Evolutionary conservation across 2,797 vertebrate genomes (phyloP), one percentile per base, ranked within the genome.

Genomic region (Darevskia mixta): DNA sequence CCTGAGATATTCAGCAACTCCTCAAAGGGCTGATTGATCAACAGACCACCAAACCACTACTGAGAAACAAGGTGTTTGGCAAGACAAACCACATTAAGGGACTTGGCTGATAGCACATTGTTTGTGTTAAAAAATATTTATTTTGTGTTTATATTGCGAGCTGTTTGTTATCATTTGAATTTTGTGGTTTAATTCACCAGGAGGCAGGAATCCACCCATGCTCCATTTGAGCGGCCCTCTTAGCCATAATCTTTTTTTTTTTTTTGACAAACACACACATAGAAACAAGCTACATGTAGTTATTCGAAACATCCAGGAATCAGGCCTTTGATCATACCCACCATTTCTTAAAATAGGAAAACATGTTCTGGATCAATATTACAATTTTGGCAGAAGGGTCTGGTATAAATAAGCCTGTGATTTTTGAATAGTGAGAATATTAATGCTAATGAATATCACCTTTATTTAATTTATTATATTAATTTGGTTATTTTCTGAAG

Each of bases 361-460:
- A 61, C 49, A 79, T 27, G 11, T 58, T 55, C 18, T 83, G 20
- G 38, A 43, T 32, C 45, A 27, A 4, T 73, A 32, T 23, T 45
- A 25, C 66, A 76, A 43, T 75, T 81, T 69, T 69, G 61, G 35
- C n/a, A 78, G 32, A 77, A 35, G 69, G 29, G 55, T 75, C 43
- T 78, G 41, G 29, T 80, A 66, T 41, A 35, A 82, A 84, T 10
- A 58, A 83, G n/a, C 3, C n/a, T 80, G 15, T 49, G 27, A 20
- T 85, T 88, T 73, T 88, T 66, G 64, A n/a, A 27, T 64, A 88
- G 9, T 79, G 55, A 88, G 71, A 32, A 43, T 61, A 79, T 41
- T 25, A 58, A 32, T 58, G 25, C 41, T 38, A 73, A n/a, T 35
- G 7, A 20, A 72, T 64, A 15, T 45, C 29, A 72, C 13, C 23